Conservation (phyloP, 2,113 vertebrate genomes). For the Labeo catla region DNA sequence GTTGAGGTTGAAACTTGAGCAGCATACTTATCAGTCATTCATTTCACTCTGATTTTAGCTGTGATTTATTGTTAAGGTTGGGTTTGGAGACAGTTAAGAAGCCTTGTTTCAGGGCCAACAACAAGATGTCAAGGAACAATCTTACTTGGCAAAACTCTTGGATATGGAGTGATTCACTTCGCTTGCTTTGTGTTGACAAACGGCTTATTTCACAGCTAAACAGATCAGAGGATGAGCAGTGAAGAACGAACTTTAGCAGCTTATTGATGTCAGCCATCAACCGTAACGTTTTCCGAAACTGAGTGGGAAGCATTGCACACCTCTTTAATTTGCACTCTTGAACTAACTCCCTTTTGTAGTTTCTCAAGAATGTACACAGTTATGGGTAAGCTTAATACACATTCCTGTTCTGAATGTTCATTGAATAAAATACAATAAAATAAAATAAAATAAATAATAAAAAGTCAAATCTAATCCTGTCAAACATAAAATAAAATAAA, state of each 20-base stretch:
- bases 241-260: not conserved
- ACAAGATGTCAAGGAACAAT: not conserved
- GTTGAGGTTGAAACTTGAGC: not conserved
- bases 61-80: not conserved
- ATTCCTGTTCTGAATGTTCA: too few species aligned
- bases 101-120: not conserved
- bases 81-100: not conserved
- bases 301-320: not conserved
- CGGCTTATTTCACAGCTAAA: conserved; percentile 7
- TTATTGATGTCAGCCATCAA: not conserved
- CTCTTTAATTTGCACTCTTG: not conserved
- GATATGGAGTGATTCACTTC: not conserved
- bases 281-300: not conserved
- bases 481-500: too few species aligned
- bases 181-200: conserved; percentile 19
- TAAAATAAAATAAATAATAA: too few species aligned
- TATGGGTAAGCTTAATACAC: too few species aligned
- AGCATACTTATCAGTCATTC: not conserved
- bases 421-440: too few species aligned
- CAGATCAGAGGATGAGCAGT: conserved; percentile 6
- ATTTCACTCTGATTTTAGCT: not conserved
- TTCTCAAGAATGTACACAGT: not conserved
- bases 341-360: not conserved
- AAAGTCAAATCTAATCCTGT: too few species aligned
- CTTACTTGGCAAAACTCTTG: not conserved